Evolutionary conservation across 1,140 invertebrate genomes (phyloP).

Genomic region (Diplogasteroides magnus): DNA sequence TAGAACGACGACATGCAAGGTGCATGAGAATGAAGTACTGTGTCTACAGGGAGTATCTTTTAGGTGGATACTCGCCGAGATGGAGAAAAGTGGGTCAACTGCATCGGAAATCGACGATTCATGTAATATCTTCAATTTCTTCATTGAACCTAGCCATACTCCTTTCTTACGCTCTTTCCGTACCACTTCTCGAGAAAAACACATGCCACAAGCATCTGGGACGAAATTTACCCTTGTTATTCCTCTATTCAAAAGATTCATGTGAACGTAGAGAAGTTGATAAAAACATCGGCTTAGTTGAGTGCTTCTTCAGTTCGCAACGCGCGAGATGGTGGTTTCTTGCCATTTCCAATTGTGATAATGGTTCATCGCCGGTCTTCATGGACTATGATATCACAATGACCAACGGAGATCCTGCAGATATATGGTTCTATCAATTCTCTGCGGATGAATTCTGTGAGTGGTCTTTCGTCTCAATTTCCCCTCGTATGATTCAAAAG

Average conservation of each 20-base stretch:
- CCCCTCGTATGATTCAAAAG: neutral
- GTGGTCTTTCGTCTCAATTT: no score
- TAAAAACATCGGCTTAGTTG: neutral
- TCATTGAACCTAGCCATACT: neutral
- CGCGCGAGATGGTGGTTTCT: neutral
- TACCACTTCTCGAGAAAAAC: no score
- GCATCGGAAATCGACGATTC: neutral
- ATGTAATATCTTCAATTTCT: neutral
- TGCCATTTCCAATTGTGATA: neutral
- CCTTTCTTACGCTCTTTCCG: neutral
- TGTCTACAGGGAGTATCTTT: no score
- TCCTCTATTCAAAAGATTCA: no score
- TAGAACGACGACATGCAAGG: no score
- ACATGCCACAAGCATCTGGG: no score
- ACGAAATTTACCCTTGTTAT: no score
- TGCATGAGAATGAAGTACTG: no score
- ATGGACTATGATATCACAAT: neutral
- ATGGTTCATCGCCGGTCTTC: neutral
- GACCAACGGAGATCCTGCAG: neutral
- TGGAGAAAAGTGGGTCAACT: neutral
- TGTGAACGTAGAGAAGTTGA: no score
- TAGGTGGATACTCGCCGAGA: no score
- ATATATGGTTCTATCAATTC: neutral
- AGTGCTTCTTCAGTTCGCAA: no score
- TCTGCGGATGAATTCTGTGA: neutral